These are phyloP conservation scores for Eleginops maclovinus DNA, from an alignment of 2,113 vertebrate genomes.

Conservation along the genomic window DNA sequence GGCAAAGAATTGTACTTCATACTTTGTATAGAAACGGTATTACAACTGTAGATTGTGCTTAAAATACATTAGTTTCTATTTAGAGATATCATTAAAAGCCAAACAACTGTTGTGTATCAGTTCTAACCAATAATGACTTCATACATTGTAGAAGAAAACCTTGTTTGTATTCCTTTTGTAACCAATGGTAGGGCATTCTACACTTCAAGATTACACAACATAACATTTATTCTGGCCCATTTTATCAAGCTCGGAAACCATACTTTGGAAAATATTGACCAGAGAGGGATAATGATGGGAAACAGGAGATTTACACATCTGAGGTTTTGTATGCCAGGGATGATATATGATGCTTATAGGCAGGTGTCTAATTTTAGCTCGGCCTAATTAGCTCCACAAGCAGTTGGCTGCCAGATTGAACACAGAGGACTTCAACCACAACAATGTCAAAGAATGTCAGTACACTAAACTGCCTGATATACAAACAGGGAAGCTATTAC, in stretches of 20 bases:
- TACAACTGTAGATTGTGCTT: background rate
- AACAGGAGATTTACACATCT: slow-evolving; percentile 12
- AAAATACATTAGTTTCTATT: slow-evolving; percentile 45
- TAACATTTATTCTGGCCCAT: background rate
- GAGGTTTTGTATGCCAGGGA: slow-evolving; percentile 16
- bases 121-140: background rate
- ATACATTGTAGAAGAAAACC: background rate
- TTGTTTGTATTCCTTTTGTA: background rate
- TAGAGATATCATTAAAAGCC: too few relatives aligned
- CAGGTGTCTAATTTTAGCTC: slow-evolving; percentile 57
- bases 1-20: background rate
- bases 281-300: background rate
- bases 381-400: slow-evolving; percentile 59
- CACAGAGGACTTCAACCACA: slow-evolving; percentile 27
- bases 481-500: background rate
- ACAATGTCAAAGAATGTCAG: background rate
- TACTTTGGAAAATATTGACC: background rate
- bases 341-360: slow-evolving; percentile 53
- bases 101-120: too few relatives aligned
- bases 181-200: background rate
- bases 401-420: slow-evolving; percentile 49
- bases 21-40: too few relatives aligned
- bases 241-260: background rate
- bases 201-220: background rate
- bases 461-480: background rate